A percentile compares a stretch with the other conserved stretches of the same genome.
phyloP scores from a whole-genome alignment of 2,797 vertebrate genomes.

The Selene dorsalis region DNA sequence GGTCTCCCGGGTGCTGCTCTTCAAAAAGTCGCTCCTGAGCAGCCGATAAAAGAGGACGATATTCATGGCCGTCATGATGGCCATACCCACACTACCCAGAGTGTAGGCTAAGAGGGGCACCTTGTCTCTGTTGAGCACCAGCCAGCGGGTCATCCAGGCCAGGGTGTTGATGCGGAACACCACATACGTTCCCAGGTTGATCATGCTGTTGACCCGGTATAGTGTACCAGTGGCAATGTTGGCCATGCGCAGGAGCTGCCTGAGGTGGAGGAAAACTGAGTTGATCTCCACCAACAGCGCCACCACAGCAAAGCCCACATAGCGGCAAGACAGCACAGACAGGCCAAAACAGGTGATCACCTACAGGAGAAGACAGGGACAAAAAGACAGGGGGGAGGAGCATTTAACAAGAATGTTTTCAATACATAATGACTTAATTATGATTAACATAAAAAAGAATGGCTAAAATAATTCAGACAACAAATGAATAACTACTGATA shows the following conservation, averaged over 20 bases:
- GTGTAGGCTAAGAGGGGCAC: conserved; percentile 86
- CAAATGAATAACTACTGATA: not conserved
- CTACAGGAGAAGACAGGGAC: conserved; percentile 75
- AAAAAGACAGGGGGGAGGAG: not conserved
- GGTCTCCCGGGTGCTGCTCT: conserved; percentile 71
- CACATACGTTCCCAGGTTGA: conserved; percentile 92
- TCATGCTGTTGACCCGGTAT: conserved; percentile 90
- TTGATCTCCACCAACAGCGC: conserved; percentile 95
- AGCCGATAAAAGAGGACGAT: conserved; percentile 88
- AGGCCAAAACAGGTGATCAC: conserved; percentile 92
- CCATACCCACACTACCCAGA: conserved; percentile 88
- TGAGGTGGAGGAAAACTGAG: conserved; percentile 91
- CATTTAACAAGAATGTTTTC: no score
- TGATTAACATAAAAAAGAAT: not conserved
- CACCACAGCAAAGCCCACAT: conserved; percentile 90
- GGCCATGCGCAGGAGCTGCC: conserved; percentile 90
- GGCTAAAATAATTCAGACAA: not conserved
- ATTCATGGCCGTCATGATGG: conserved; percentile 91
- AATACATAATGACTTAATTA: not conserved
- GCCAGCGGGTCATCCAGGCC: conserved; percentile 95
- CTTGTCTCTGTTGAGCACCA: conserved; percentile 88
- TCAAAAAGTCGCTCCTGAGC: conserved; percentile 89
- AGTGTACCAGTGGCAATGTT: conserved; percentile 72
- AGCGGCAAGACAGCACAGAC: conserved; percentile 84
- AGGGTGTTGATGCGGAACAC: conserved; percentile 93